phyloP scores from a whole-genome alignment of 2,113 vertebrate genomes.

The Sakesphorus luctuosus region DNA sequence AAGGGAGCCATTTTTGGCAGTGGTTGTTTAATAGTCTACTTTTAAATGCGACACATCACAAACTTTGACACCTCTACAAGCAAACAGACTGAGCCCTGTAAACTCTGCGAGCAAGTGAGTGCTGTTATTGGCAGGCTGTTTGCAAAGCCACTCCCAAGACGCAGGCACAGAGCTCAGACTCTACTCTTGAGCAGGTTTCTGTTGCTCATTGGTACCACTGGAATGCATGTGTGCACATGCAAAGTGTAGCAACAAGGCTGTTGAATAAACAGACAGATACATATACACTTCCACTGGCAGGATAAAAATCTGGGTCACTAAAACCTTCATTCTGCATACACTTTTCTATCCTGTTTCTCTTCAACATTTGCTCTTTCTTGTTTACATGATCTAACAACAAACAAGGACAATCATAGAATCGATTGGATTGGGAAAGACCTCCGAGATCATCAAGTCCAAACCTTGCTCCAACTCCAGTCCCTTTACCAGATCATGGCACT shows the following conservation, averaged over 20 bases:
- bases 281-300: neutral
- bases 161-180: neutral
- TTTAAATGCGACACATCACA: neutral
- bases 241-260: neutral
- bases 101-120: neutral
- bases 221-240: rapidly evolving
- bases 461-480: no score
- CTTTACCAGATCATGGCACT: no score
- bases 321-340: neutral
- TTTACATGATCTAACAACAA: neutral
- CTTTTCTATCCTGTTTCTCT: neutral
- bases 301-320: neutral
- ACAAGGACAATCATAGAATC: neutral
- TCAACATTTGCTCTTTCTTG: neutral
- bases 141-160: neutral
- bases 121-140: neutral
- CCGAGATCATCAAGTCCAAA: no score
- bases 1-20: neutral
- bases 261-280: neutral
- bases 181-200: neutral
- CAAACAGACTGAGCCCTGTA: neutral
- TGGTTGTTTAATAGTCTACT: neutral
- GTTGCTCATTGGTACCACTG: neutral
- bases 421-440: no score
- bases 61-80: neutral